Conservation (phyloP, 2,797 vertebrate species). For the Pipistrellus pipistrellus region DNA sequence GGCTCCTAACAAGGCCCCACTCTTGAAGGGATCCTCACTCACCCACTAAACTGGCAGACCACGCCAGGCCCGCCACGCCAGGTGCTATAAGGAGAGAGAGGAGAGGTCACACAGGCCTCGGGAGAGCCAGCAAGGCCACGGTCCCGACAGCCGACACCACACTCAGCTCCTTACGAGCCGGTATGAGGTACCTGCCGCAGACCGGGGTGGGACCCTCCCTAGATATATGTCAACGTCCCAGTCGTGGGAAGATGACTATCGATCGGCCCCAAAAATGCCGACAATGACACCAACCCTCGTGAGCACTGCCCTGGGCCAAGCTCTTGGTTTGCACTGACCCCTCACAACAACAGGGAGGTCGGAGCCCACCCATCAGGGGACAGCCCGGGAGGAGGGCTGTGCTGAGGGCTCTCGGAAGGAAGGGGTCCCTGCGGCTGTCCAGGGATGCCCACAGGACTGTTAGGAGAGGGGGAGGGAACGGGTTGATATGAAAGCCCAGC, state of each 20-base stretch:
- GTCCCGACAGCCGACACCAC: accelerated
- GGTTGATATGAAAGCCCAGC: not conserved
- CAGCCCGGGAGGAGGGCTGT: not conserved
- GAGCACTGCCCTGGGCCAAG: accelerated
- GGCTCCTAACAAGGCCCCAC: not conserved
- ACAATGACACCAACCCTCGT: accelerated
- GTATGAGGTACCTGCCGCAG: accelerated
- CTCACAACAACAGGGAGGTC: not conserved
- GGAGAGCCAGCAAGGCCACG: not conserved
- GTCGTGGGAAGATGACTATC: accelerated
- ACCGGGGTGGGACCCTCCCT: accelerated
- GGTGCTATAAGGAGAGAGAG: not conserved
- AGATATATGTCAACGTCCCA: not conserved
- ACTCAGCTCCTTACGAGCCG: accelerated
- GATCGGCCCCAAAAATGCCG: not conserved
- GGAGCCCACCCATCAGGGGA: accelerated
- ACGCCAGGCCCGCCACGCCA: not conserved
- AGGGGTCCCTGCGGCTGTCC: not conserved
- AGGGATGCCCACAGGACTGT: accelerated
- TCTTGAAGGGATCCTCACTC: constrained; percentile 57
- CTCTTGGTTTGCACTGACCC: accelerated
- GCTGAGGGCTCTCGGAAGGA: not conserved
- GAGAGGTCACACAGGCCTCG: not conserved
- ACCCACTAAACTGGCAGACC: not conserved
- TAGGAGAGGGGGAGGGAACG: not conserved